Evolutionary conservation across 2,888 invertebrate species (phyloP).

Genomic region (Lamproptera curius): DNA sequence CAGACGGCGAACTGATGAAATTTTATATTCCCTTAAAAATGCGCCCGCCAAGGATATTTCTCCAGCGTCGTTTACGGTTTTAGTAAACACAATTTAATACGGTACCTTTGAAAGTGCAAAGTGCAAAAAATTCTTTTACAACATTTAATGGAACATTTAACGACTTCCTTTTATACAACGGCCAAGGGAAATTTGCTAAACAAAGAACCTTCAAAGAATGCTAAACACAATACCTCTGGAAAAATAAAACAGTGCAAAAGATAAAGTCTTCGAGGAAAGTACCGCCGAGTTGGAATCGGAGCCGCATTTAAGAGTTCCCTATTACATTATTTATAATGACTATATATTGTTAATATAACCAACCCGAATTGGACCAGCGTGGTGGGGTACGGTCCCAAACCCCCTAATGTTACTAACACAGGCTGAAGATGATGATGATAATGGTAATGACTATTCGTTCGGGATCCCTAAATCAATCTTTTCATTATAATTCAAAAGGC

Average conservation of each 20-base stretch:
- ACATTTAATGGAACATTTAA: conserved; percentile 17
- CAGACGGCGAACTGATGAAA: too few relatives aligned
- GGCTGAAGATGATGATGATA: too few relatives aligned
- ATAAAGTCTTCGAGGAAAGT: background rate
- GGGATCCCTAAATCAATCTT: too few relatives aligned
- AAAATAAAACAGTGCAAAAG: conserved; percentile 4
- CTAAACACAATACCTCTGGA: conserved; percentile 13
- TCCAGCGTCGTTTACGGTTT: background rate
- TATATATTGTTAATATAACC: background rate
- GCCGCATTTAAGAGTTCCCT: background rate
- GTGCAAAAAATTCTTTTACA: conserved; percentile 14
- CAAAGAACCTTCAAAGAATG: conserved; percentile 15
- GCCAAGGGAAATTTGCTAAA: conserved; percentile 14
- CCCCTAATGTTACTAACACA: too few relatives aligned
- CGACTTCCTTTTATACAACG: conserved; percentile 17
- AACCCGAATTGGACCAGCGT: background rate
- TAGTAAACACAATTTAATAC: conserved; percentile 11
- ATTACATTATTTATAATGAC: background rate
- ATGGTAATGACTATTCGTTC: too few relatives aligned
- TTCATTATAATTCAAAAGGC: too few relatives aligned
- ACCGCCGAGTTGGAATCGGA: background rate
- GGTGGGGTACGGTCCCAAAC: too few relatives aligned
- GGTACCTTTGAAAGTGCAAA: conserved; percentile 3
- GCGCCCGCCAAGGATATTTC: background rate
- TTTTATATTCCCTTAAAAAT: too few relatives aligned